These are phyloP conservation scores for Gymnarchus niloticus DNA, from an alignment of 2,113 vertebrate genomes.

Conservation along the genomic window DNA sequence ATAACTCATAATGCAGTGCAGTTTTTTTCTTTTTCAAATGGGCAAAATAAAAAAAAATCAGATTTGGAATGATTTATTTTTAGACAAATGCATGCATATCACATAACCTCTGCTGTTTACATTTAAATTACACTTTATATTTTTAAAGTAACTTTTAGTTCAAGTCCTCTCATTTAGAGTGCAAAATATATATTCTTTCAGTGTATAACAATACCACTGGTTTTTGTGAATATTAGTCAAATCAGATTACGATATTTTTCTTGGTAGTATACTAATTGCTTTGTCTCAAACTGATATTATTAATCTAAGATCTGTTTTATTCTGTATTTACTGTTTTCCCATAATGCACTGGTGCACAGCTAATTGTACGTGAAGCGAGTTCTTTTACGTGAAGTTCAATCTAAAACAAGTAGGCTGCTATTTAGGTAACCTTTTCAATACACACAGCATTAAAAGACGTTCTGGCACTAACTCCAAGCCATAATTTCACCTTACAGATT, in stretches of 20 bases:
- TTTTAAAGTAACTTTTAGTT: not conserved
- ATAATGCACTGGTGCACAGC: not conserved
- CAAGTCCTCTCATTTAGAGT: not conserved
- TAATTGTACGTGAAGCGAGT: not conserved
- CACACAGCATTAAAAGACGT: not conserved
- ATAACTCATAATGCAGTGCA: not conserved
- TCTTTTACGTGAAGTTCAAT: constrained; percentile 9
- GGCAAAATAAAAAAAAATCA: not conserved
- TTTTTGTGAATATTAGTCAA: too few relatives aligned
- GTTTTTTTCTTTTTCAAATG: too few relatives aligned
- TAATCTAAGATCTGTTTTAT: not conserved
- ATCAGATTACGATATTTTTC: not conserved
- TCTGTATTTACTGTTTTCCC: not conserved
- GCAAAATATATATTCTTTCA: not conserved
- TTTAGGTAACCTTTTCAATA: constrained; percentile 19
- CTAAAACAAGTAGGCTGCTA: not conserved
- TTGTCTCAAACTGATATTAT: not conserved
- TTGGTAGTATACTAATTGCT: not conserved
- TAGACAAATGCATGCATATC: not conserved
- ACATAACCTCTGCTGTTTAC: not conserved
- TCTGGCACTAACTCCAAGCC: constrained; percentile 20
- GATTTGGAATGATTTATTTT: not conserved
- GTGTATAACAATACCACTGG: too few relatives aligned
- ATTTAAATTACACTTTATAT: not conserved
- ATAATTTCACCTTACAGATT: constrained; percentile 33